Evolutionary conservation across 2,888 invertebrate genomes (phyloP).

Genomic region (Ectemnius cavifrons): DNA sequence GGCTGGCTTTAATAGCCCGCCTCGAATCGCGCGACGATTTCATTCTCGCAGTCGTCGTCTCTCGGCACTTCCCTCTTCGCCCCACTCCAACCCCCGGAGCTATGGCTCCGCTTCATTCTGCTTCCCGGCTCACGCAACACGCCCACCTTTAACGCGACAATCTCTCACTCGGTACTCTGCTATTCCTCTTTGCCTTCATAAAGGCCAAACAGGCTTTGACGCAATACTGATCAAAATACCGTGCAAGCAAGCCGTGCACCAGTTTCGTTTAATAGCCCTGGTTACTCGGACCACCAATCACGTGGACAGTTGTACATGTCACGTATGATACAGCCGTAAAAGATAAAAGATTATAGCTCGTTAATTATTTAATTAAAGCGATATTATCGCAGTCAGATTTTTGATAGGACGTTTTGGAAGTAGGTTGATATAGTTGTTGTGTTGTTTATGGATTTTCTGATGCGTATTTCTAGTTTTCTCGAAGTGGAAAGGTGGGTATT

Average conservation of each 20-base stretch:
- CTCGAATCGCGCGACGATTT: slow-evolving; percentile 39
- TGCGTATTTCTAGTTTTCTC: too few relatives aligned
- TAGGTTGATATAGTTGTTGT: too few relatives aligned
- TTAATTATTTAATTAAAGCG: too few relatives aligned
- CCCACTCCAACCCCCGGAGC: too few relatives aligned
- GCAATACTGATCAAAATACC: slow-evolving; percentile 49
- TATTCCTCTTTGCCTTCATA: slow-evolving; percentile 30
- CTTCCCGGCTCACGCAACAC: slow-evolving; percentile 24
- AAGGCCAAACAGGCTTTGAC: slow-evolving; percentile 29
- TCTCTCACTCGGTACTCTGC: slow-evolving; percentile 26
- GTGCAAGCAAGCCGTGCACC: slow-evolving; percentile 7
- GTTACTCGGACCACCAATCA: too few relatives aligned
- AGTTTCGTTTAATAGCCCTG: slow-evolving; percentile 29
- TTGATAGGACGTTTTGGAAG: too few relatives aligned
- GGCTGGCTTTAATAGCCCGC: slow-evolving; percentile 42
- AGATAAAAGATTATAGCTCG: too few relatives aligned
- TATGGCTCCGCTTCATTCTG: slow-evolving; percentile 8
- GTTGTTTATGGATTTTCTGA: too few relatives aligned
- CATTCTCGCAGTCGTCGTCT: background rate
- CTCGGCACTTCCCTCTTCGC: slow-evolving; percentile 5
- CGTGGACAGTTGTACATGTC: too few relatives aligned
- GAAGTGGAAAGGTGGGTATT: background rate
- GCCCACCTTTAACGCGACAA: slow-evolving; percentile 34
- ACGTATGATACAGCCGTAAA: too few relatives aligned
- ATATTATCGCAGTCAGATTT: too few relatives aligned